Evolutionary conservation across 1,140 invertebrate species (phyloP).

Genomic region (Ephestia elutella): DNA sequence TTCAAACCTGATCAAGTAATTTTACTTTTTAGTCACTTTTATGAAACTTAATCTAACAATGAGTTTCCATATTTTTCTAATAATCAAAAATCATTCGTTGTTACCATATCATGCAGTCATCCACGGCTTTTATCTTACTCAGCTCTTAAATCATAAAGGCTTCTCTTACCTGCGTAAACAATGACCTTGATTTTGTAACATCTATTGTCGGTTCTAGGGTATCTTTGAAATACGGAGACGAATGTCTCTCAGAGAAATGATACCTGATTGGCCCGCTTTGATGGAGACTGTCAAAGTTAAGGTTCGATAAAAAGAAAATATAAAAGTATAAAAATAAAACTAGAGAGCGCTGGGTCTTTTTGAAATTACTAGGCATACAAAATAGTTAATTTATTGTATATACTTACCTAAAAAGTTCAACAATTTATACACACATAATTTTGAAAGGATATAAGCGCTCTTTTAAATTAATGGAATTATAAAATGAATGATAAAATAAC

Average conservation of each 20-base stretch:
- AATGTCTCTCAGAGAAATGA: conserved; percentile 77
- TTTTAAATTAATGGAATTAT: conserved; percentile 60
- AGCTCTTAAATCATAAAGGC: background rate
- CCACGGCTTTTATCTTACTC: background rate
- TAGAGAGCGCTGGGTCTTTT: conserved; percentile 38
- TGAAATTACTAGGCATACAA: conserved; percentile 23
- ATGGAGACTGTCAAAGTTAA: conserved; percentile 76
- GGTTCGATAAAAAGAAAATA: conserved; percentile 75
- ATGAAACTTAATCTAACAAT: no score
- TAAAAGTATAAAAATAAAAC: conserved; percentile 44
- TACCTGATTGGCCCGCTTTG: conserved; percentile 78
- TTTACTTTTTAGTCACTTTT: no score
- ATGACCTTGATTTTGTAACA: conserved; percentile 26
- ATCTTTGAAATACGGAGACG: conserved; percentile 79
- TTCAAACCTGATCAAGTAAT: no score
- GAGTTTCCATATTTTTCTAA: no score
- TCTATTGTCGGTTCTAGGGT: conserved; percentile 74
- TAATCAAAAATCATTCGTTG: background rate
- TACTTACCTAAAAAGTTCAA: background rate
- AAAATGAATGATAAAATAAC: conserved; percentile 40
- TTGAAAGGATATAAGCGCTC: conserved; percentile 38
- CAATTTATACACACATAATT: conserved; percentile 19
- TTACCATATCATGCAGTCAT: background rate
- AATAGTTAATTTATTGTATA: no score
- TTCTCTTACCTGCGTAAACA: background rate